Base-by-base conservation (phyloP, 2,797 vertebrate species). In the Melanotaenia maccullochi region DNA sequence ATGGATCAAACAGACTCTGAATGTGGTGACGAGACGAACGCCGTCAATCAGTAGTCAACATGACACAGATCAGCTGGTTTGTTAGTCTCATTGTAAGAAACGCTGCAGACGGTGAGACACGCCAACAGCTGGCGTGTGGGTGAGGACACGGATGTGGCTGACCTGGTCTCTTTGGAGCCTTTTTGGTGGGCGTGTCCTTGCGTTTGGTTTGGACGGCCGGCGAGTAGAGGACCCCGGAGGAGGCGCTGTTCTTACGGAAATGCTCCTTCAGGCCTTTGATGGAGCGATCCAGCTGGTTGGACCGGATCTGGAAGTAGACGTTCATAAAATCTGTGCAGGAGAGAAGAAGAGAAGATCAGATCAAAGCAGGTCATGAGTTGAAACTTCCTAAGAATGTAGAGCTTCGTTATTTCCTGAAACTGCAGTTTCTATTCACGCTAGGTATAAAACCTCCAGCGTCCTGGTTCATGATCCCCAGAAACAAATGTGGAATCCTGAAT, bases 121-220 rank as follows among this genome's bases (percentile, higher is more conserved):
- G 32, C 32, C 7, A 33, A 33, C 32, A 33, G 32, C 5, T 33
- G 32, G 0, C 0, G 4, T 20, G 1, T 30, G 24, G 32, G 40
- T 0, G 16, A 5, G 11, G 52, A 35, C 1, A 1, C 3, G 1
- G 54, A 12, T 44, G 49, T 1, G 51, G 68, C 87, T 86, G 89
- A 99, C 98, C 98, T 92, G 98, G 97, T 83, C 98, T 94, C 91
- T 97, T 98, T 56, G 95, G 83, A 0, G 95, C 94, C 83, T 99
- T 99, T 86, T 99, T 99, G 78, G 97, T 99, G 68, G 98, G 98
- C 0, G 98, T 99, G 87, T 99, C 97, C 80, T 99, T 99, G 92
- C 97, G 96, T 82, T 99, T 99, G 89, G 95, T 97, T 85, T 97
- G 97, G 62, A 99, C 94, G 0, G 97, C 97, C 0, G 98, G 98